These are phyloP conservation scores for Atethmia centrago DNA, from an alignment of 2,888 invertebrate species.

Conservation along the genomic window DNA sequence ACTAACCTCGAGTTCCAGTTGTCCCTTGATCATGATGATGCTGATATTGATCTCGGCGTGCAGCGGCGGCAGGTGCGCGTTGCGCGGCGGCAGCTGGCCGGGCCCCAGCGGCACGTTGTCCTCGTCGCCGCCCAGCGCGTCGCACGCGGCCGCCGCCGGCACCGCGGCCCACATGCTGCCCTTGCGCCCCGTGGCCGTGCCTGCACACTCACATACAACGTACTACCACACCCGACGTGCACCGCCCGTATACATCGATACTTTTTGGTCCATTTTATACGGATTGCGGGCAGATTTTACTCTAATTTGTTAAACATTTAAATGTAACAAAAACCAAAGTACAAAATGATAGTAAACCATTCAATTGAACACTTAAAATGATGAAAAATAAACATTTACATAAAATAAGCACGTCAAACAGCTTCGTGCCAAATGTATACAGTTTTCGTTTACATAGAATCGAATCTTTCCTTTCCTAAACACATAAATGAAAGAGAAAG, in stretches of 20 bases:
- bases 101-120: conserved; percentile 93
- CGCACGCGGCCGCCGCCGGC: conserved; percentile 85
- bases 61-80: conserved; percentile 92
- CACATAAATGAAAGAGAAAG: conserved; percentile 90
- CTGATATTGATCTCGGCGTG: conserved; percentile 96
- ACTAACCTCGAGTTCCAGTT: conserved; percentile 95
- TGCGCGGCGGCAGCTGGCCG: conserved; percentile 95
- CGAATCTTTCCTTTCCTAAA: conserved; percentile 85
- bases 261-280: conserved; percentile 44
- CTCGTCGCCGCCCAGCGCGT: conserved; percentile 81
- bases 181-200: conserved; percentile 90
- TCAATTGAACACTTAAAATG: conserved; percentile 87
- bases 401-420: conserved; percentile 90
- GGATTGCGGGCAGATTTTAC: conserved; percentile 54
- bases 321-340: conserved; percentile 75
- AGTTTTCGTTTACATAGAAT: conserved; percentile 84
- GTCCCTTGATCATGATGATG: conserved; percentile 97
- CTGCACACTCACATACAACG: conserved; percentile 78
- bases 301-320: conserved; percentile 71
- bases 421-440: conserved; percentile 88
- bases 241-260: conserved; percentile 57
- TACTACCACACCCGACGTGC: conserved; percentile 58
- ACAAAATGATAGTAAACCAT: conserved; percentile 85
- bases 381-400: conserved; percentile 86
- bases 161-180: conserved; percentile 90